phyloP scores from a whole-genome alignment of 2,888 invertebrate species.

The Tridacna crocea region DNA sequence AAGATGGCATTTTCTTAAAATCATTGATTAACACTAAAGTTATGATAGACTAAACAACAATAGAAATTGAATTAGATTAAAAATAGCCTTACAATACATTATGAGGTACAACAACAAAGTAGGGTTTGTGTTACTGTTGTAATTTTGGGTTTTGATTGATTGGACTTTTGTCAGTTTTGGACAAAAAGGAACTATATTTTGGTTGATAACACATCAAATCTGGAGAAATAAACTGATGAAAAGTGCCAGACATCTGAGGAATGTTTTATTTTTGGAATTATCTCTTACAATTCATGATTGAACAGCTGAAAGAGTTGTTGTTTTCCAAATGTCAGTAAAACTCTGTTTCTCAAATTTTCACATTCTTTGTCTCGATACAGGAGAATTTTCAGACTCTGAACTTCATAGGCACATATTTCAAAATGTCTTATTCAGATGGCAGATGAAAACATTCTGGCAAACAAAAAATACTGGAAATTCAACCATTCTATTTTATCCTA shows the following conservation, averaged over 20 bases:
- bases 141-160: neutral
- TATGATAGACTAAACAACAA: too few relatives aligned
- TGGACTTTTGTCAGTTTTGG: neutral
- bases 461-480: too few relatives aligned
- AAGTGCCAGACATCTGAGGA: slow-evolving; percentile 3
- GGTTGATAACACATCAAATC: neutral
- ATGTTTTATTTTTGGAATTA: slow-evolving; percentile 20
- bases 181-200: neutral
- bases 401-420: too few relatives aligned
- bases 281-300: neutral
- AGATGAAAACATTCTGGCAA: too few relatives aligned
- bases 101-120: neutral
- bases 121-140: neutral
- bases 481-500: too few relatives aligned
- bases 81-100: neutral
- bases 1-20: too few relatives aligned
- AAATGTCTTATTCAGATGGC: too few relatives aligned
- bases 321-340: neutral
- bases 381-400: too few relatives aligned
- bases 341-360: neutral
- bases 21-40: too few relatives aligned
- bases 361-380: too few relatives aligned
- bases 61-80: too few relatives aligned
- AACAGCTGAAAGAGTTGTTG: slow-evolving; percentile 7
- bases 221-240: neutral